Base-by-base conservation (phyloP, 2,888 invertebrate genomes). In the Drosophila rubida region DNA sequence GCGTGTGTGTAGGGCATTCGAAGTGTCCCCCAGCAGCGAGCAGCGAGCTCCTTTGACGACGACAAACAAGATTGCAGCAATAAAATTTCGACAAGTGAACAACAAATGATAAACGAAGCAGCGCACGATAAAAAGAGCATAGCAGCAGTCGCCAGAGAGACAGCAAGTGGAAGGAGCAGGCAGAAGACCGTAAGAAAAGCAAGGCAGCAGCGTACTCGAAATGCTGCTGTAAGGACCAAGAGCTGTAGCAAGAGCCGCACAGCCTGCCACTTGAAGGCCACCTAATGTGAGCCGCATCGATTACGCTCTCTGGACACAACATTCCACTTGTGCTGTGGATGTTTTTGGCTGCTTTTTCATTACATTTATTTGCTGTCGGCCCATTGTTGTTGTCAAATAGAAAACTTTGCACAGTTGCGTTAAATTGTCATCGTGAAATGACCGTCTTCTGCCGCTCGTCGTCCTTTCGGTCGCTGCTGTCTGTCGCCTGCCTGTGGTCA, bases 21-120 rank as follows among this genome's bases (percentile, higher is more conserved):
- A 67, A 68, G 68, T 78, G 63, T 74, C 59, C 78, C 78, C 48
- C 57, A 78, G 77, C 46, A 69, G 78, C 70, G 67, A 78, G 77
- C 46, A 69, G 78, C 70, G 67, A 37, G 77, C 67, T 75, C 67
- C 67, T 85, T 76, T 85, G 87, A 71, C 75, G 75, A 80, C 87
- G 80, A 87, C 85, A 87, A 87, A 85, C 89, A 85, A 88, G 85
- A 85, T 85, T 87, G 87, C 89, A 71, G 85, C 87, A 85, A 85
- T 85, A 85, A 85, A 85, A 85, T 85, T 87, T 88, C 88, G 89
- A 88, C 88, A 88, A 85, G 88, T 88, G 80, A 77, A 85, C 89
- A 87, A 87, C 86, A 85, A 87, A 85, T 85, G 89, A 88, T 85
- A 88, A 87, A 84, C 85, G 88, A 84, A 84, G 84, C 81, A 80